Evolutionary conservation across 1,140 invertebrate species (phyloP).

Genomic region (Frieseomelitta varia): DNA sequence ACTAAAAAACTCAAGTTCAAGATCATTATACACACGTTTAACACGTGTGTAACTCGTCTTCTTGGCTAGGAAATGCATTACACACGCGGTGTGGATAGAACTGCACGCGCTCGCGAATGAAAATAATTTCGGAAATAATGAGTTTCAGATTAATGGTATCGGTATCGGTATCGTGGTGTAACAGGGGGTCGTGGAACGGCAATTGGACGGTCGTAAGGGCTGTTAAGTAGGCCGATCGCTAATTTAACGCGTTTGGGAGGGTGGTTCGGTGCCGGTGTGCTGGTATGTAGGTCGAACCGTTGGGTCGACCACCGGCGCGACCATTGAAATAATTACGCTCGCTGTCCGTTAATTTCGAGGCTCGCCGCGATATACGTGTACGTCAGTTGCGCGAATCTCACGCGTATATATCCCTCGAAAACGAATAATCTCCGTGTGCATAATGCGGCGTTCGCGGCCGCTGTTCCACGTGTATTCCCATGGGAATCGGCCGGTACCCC

Average conservation of each 20-base stretch:
- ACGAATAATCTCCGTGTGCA: constrained; percentile 33
- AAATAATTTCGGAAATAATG: no score
- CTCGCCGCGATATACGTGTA: constrained; percentile 66
- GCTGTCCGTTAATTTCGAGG: constrained; percentile 78
- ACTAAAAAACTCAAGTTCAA: no score
- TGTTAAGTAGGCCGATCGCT: constrained; percentile 48
- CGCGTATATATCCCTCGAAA: constrained; percentile 5
- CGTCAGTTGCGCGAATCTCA: constrained; percentile 32
- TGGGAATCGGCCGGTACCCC: neutral
- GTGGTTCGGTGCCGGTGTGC: constrained; percentile 35
- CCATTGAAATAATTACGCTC: constrained; percentile 79
- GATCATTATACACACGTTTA: no score
- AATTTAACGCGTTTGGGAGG: constrained; percentile 52
- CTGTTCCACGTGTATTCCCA: neutral
- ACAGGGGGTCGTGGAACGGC: neutral
- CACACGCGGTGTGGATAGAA: no score
- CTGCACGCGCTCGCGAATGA: no score
- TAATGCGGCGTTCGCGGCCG: constrained; percentile 5
- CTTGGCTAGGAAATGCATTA: no score
- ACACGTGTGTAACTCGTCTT: no score
- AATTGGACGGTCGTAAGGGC: constrained; percentile 9
- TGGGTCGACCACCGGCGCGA: constrained; percentile 62
- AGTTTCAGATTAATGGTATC: neutral
- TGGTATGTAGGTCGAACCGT: constrained; percentile 71
- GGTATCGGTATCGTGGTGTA: no score